Conservation (phyloP, 2,113 vertebrate species). For the Mobula birostris region DNA sequence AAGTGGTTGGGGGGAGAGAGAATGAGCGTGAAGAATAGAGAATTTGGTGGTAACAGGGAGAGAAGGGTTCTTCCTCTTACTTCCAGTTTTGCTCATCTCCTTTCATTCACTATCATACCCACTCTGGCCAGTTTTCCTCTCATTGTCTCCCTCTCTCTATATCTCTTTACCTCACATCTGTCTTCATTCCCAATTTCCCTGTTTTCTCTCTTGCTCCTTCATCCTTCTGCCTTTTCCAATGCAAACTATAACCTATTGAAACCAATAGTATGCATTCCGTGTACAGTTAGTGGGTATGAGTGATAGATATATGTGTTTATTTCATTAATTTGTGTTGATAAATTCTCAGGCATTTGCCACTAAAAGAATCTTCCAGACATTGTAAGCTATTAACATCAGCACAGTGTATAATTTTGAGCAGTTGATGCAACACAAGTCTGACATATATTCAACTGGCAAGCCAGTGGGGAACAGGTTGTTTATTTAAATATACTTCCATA, state of each 20-base stretch:
- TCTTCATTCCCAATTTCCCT: too few species aligned
- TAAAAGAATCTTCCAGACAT: background rate
- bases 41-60: too few species aligned
- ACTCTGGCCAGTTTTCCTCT: background rate
- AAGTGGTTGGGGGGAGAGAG: too few species aligned
- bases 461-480: constrained; percentile 9
- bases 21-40: too few species aligned
- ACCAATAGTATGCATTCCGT: background rate
- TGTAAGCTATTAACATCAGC: background rate
- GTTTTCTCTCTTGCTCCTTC: too few species aligned
- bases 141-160: background rate
- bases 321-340: background rate
- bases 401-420: background rate
- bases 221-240: too few species aligned
- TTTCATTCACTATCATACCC: background rate
- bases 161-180: background rate
- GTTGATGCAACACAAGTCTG: constrained; percentile 1
- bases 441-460: background rate
- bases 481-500: background rate
- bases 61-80: too few species aligned
- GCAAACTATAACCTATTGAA: background rate
- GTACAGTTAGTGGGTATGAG: background rate
- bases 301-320: background rate
- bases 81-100: too few species aligned
- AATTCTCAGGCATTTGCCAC: background rate